A percentile compares a stretch with the other conserved stretches of the same genome.
Conservation (phyloP, 2,113 vertebrate genomes). For the Charadrius vociferus region DNA sequence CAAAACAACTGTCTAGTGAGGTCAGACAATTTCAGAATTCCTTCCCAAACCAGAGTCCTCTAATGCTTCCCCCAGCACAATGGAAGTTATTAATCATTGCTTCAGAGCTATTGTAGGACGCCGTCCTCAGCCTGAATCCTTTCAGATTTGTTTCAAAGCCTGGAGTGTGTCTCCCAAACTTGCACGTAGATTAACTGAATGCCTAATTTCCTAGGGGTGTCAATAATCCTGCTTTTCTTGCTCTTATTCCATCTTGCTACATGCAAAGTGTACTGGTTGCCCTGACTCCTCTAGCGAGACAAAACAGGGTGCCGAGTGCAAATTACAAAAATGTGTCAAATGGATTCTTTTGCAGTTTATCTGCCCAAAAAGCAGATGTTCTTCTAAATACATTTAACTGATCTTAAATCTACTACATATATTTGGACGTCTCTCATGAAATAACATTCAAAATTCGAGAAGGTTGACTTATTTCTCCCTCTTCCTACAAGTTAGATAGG, state of each 20-base stretch:
- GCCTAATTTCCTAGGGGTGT: background rate
- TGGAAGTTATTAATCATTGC: background rate
- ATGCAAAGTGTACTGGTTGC: background rate
- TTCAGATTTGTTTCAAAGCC: background rate
- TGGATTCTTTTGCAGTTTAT: background rate
- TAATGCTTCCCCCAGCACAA: background rate
- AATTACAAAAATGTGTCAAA: fast-evolving
- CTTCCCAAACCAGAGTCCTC: background rate
- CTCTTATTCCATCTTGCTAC: background rate
- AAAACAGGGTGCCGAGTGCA: background rate
- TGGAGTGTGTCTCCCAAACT: background rate
- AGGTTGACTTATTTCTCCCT: background rate
- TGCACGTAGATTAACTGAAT: background rate
- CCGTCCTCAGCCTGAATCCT: background rate
- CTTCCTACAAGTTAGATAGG: background rate
- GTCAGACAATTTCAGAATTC: background rate
- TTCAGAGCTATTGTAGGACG: background rate
- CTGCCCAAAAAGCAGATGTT: background rate
- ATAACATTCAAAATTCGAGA: background rate
- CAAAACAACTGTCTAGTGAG: background rate
- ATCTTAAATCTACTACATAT: background rate
- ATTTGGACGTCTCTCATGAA: background rate
- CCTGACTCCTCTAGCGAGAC: background rate
- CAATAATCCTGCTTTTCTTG: background rate
- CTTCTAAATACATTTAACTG: background rate